Evolutionary conservation across 2,113 vertebrate genomes (phyloP).

Genomic region (Ranitomeya imitator): DNA sequence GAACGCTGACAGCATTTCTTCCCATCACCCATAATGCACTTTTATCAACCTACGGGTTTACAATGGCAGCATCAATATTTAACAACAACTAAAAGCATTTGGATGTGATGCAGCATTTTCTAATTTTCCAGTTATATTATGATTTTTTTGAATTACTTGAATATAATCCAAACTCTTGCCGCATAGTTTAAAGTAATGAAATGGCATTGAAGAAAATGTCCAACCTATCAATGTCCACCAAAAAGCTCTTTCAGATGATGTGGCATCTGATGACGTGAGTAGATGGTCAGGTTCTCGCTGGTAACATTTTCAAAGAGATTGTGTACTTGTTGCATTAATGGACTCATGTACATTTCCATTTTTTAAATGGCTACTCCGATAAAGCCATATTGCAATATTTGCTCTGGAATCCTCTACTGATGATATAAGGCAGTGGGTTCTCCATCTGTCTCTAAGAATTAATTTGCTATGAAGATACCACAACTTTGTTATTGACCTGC

Average conservation of each 20-base stretch:
- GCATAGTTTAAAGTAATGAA: background rate
- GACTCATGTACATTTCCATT: background rate
- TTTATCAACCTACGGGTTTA: background rate
- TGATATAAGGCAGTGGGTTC: background rate
- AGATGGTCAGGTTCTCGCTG: background rate
- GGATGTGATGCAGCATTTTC: conserved; percentile 36
- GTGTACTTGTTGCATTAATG: background rate
- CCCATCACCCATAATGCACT: background rate
- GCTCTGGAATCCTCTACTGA: background rate
- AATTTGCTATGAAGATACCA: background rate
- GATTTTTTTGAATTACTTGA: background rate
- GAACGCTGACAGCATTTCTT: background rate
- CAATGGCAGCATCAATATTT: conserved; percentile 46
- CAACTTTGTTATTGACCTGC: background rate
- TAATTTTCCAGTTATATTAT: background rate
- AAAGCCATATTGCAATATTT: background rate
- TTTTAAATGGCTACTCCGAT: background rate
- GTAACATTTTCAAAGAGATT: background rate
- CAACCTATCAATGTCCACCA: background rate
- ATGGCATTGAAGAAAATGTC: conserved; percentile 7
- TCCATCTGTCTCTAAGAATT: background rate
- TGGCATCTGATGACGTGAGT: background rate
- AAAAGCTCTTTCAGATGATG: background rate
- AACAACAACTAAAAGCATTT: conserved; percentile 33
- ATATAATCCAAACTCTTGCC: conserved; percentile 15